Evolutionary conservation across 2,888 invertebrate genomes (phyloP).

Genomic region (Drosophila tanythrix): DNA sequence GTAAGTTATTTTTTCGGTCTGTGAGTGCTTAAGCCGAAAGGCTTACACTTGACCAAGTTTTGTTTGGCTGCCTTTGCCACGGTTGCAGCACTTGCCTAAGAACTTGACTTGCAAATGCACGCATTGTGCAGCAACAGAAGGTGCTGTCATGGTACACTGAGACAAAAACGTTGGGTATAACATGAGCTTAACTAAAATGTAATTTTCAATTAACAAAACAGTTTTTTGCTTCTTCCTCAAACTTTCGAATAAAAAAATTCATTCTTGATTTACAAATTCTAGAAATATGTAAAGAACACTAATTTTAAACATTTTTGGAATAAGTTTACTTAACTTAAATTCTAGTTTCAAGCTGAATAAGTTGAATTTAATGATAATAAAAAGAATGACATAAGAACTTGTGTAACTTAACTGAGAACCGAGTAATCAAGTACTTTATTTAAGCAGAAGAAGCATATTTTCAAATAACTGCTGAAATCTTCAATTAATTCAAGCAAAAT

Average conservation of each 20-base stretch:
- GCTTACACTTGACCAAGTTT: constrained; percentile 75
- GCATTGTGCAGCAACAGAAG: constrained; percentile 29
- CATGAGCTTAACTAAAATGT: neutral
- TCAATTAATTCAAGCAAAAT: neutral
- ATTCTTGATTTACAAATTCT: too few relatives aligned
- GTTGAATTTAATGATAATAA: neutral
- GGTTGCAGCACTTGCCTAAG: constrained; percentile 61
- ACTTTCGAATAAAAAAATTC: neutral
- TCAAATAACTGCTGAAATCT: neutral
- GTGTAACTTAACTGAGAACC: neutral
- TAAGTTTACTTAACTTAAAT: neutral
- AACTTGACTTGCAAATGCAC: constrained; percentile 59
- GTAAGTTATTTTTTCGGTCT: constrained; percentile 51
- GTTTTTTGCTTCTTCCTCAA: neutral
- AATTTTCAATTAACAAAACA: neutral
- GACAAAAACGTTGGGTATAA: neutral
- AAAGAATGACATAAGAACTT: neutral
- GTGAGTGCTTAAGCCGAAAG: constrained; percentile 48
- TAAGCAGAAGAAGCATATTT: neutral
- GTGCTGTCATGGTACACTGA: neutral
- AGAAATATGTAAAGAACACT: neutral
- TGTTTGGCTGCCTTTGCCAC: constrained; percentile 51
- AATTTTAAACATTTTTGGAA: neutral
- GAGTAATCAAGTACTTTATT: neutral
- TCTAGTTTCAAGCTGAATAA: neutral